Evolutionary conservation across 2,797 vertebrate species (phyloP), one percentile per base, ranked within the genome.

Genomic region (Bradypodion pumilum): DNA sequence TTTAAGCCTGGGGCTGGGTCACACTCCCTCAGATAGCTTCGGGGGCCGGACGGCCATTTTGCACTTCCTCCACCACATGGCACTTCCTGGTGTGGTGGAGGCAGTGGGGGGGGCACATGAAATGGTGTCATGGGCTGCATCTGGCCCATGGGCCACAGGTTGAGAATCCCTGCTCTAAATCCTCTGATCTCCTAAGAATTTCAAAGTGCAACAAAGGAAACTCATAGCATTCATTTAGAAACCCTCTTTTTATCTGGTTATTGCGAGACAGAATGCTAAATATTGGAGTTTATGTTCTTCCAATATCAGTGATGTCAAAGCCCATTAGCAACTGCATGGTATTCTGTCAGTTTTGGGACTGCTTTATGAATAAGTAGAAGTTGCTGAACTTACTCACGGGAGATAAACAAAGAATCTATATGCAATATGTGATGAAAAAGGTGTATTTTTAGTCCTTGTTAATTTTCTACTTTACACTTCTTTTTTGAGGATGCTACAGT

Each of bases 401-500:
- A 7, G 29, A 29, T 59, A 37, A 69, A 1, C 7, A 44, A 37
- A 10, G 65, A 89, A 86, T 88, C 86, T 83, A 32, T 44, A 25
- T 37, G 21, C 74, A 63, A 1, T 29, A 21, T 74, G 68, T 19
- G 60, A 49, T 73, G 29, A 76, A 89, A 89, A 89, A 88, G 46
- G 74, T 85, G 79, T 74, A 7, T 27, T 74, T 88, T 86, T 60
- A 49, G 77, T 81, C 75, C 78, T 75, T 78, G 44, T 82, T 87
- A 35, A 60, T 89, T 91, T 91, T 77, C 73, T 80, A 75, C 80
- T 80, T 81, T 0, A 0, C 74, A 65, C 10, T 89, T 2, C 70
- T 86, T 91, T 89, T 84, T 77, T 82, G 65, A 83, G 74, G 15
- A 72, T 37, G 40, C 75, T 78, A 25, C 86, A 83, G 15, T 23